Conservation (phyloP, 2,113 vertebrate species). For the Rafetus swinhoei region DNA sequence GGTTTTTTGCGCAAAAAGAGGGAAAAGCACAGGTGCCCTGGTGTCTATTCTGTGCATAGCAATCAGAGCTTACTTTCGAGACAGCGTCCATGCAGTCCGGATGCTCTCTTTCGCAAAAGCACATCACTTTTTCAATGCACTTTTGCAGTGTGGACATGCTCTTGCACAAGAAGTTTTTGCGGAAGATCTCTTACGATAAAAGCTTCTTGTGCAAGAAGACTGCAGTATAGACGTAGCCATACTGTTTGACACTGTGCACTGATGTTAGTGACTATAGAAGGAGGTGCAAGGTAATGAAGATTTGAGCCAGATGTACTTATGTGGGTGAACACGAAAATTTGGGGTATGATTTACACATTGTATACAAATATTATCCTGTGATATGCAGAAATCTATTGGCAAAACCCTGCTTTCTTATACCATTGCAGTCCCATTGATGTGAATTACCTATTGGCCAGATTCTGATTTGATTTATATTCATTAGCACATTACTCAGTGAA, state of each 20-base stretch:
- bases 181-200: no score
- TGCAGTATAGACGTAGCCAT: background rate
- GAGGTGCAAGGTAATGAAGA: background rate
- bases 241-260: background rate
- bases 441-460: accelerated
- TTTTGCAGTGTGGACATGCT: no score
- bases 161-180: no score
- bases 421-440: background rate
- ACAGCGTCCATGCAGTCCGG: no score
- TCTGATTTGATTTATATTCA: background rate
- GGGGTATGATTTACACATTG: background rate
- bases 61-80: no score
- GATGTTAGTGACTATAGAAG: background rate
- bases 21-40: no score
- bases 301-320: background rate
- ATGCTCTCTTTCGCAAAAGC: no score
- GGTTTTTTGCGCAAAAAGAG: no score
- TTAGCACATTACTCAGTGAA: background rate
- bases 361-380: background rate
- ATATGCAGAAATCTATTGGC: background rate
- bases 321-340: background rate
- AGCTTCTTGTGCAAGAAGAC: no score
- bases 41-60: no score
- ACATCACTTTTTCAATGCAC: no score
- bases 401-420: background rate